Percentiles rank a stretch among this genome's conserved stretches.
phyloP scores from a whole-genome alignment of 2,888 invertebrate species.

The Nineta flava region DNA sequence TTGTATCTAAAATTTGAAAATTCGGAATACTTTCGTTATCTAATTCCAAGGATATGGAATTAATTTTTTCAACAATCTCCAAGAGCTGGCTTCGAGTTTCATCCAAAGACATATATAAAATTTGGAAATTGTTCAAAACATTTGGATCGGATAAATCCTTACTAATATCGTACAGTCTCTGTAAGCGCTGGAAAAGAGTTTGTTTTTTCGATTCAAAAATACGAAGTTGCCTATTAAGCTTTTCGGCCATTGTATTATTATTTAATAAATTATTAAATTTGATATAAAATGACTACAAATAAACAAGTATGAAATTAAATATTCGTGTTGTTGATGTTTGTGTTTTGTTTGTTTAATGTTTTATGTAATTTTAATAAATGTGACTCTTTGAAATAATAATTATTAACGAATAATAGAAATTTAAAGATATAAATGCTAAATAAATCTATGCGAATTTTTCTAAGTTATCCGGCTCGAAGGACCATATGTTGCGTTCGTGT shows the following conservation, averaged over 20 bases:
- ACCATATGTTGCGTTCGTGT: no score
- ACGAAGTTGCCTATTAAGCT: background rate
- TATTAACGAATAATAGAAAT: no score
- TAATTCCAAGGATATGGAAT: background rate
- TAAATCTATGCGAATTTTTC: no score
- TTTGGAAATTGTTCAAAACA: background rate
- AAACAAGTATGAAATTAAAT: no score
- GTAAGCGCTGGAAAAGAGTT: background rate
- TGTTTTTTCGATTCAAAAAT: background rate
- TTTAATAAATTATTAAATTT: background rate
- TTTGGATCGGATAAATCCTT: background rate
- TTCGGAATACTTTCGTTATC: background rate
- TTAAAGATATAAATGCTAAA: no score
- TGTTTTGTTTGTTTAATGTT: no score
- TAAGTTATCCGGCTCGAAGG: no score
- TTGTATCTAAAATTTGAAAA: background rate
- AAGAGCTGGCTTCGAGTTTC: background rate
- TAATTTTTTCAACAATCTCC: background rate
- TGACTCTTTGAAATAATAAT: no score
- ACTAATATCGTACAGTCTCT: background rate
- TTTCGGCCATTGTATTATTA: background rate
- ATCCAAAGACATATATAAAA: background rate
- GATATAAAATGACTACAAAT: no score
- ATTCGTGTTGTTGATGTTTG: no score
- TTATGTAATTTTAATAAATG: no score